phyloP scores from a whole-genome alignment of 2,113 vertebrate genomes.

The Heterocephalus glaber region DNA sequence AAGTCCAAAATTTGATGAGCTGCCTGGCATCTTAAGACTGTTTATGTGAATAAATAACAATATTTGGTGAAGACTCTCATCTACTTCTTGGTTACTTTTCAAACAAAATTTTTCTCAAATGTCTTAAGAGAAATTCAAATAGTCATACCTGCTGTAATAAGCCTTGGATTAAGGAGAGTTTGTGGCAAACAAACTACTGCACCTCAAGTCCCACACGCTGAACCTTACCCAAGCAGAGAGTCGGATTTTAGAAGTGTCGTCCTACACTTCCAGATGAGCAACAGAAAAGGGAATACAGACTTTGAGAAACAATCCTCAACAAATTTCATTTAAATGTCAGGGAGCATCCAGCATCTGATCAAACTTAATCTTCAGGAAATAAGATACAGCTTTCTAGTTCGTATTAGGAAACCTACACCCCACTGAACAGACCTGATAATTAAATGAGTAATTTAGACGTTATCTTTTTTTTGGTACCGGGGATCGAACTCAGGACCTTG shows the following conservation, averaged over 20 bases:
- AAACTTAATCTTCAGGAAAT: background rate
- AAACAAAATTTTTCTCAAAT: background rate
- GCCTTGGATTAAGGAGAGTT: conserved; percentile 65
- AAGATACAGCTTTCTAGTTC: background rate
- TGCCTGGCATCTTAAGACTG: background rate
- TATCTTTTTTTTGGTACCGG: too few species aligned
- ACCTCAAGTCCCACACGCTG: conserved; percentile 78
- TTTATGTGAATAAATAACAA: conserved; percentile 29
- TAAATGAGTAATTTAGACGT: background rate
- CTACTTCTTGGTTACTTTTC: background rate
- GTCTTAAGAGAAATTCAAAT: conserved; percentile 69
- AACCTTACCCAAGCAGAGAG: conserved; percentile 87
- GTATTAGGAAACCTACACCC: background rate
- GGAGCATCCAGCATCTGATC: background rate
- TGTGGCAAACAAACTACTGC: conserved; percentile 46
- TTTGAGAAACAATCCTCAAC: conserved; percentile 5
- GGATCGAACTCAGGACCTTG: too few species aligned
- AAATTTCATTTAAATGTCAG: conserved; percentile 57
- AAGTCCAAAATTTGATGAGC: conserved; percentile 26
- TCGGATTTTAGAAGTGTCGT: conserved; percentile 90
- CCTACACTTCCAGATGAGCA: conserved; percentile 76
- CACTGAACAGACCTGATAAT: background rate
- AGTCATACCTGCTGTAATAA: conserved; percentile 85
- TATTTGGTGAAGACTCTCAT: background rate
- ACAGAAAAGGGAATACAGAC: conserved; percentile 33